Conservation (phyloP, 2,113 vertebrate species). For the Hyperoodon ampullatus region DNA sequence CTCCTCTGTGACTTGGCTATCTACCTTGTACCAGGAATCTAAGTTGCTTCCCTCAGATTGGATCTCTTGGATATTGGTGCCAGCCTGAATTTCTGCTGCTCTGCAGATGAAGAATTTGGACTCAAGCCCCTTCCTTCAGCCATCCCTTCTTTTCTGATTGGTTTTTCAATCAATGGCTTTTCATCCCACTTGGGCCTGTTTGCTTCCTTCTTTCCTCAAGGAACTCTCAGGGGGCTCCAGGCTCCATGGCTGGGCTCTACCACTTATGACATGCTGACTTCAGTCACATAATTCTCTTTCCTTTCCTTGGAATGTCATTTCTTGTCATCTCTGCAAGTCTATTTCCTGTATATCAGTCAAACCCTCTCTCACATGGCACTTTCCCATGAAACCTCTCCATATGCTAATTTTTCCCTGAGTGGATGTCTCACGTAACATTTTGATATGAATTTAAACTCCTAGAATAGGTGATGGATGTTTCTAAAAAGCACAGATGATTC, state of each 20-base stretch:
- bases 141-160: neutral
- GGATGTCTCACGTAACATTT: conserved; percentile 15
- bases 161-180: neutral
- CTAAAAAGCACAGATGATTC: conserved; percentile 55
- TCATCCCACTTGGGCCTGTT: neutral
- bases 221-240: neutral
- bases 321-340: neutral
- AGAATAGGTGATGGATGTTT: conserved; percentile 47
- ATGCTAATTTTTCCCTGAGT: conserved; percentile 46
- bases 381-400: neutral
- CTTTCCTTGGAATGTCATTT: neutral
- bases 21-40: neutral
- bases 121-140: neutral
- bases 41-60: neutral
- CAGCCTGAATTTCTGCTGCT: neutral
- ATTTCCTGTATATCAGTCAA: neutral
- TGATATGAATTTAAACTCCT: conserved; percentile 43
- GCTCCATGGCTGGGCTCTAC: neutral
- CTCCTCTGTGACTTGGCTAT: neutral
- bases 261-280: neutral
- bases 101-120: neutral
- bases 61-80: neutral
- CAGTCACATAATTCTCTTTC: neutral
- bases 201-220: neutral
- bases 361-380: neutral